Evolutionary conservation across 1,140 invertebrate species (phyloP).

Genomic region (Heliconius congener): DNA sequence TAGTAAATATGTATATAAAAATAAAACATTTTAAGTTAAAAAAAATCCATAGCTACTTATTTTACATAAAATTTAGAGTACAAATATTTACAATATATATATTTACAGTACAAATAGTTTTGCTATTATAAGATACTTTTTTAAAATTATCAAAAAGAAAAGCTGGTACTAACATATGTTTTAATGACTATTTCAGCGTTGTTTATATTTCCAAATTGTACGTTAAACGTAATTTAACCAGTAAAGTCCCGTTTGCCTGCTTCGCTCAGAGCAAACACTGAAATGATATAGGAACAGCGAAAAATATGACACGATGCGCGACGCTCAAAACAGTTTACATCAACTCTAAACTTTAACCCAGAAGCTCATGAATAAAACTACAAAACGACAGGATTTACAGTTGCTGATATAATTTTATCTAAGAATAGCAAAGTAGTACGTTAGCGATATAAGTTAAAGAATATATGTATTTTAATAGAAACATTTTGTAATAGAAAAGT

Average conservation of each 20-base stretch:
- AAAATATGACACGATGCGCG: conserved; percentile 55
- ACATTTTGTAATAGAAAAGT: conserved; percentile 25
- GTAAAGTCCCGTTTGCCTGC: conserved; percentile 30
- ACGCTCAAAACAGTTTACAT: conserved; percentile 57
- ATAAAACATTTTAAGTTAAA: no score
- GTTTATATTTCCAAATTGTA: conserved; percentile 21
- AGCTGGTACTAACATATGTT: not conserved
- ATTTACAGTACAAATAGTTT: no score
- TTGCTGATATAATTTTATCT: conserved; percentile 14
- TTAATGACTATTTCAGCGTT: not conserved
- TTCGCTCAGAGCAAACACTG: conserved; percentile 47
- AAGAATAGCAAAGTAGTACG: not conserved
- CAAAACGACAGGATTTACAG: not conserved
- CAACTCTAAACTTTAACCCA: conserved; percentile 43
- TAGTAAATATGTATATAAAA: no score
- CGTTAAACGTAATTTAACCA: conserved; percentile 24
- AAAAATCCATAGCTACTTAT: no score
- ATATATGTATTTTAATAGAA: conserved; percentile 35
- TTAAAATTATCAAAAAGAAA: not conserved
- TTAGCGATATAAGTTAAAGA: not conserved
- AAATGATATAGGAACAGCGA: conserved; percentile 49
- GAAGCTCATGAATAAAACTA: not conserved
- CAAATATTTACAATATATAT: no score
- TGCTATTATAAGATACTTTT: not conserved
- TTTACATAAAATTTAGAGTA: no score